phyloP scores from a whole-genome alignment of 2,113 vertebrate genomes.

The Fregata magnificens region DNA sequence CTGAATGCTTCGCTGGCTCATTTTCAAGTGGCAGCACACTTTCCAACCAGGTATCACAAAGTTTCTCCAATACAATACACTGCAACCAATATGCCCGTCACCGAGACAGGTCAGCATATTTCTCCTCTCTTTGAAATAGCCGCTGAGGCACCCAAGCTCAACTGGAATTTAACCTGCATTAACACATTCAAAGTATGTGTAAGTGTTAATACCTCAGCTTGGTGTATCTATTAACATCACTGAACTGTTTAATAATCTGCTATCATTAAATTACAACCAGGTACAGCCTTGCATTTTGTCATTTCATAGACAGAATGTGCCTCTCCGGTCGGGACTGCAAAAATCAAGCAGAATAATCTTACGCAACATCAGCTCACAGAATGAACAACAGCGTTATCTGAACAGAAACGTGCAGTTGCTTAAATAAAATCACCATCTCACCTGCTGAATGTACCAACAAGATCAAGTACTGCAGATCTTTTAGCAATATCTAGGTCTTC shows the following conservation, averaged over 20 bases:
- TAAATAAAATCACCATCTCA: background rate
- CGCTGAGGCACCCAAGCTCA: accelerated
- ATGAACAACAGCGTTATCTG: background rate
- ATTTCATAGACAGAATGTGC: background rate
- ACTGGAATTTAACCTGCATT: conserved; percentile 28
- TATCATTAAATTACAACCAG: background rate
- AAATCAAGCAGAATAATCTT: background rate
- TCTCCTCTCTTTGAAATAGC: background rate
- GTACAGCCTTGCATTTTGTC: background rate
- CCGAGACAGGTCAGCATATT: background rate
- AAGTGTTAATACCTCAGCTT: conserved; percentile 27
- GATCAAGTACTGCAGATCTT: background rate
- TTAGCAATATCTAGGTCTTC: background rate
- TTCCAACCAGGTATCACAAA: background rate
- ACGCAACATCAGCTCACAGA: background rate
- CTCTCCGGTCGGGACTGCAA: background rate
- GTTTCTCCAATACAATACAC: background rate
- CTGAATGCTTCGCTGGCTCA: background rate
- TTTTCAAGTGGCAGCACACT: background rate
- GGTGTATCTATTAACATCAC: background rate
- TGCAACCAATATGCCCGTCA: background rate
- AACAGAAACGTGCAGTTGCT: background rate
- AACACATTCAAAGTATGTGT: background rate
- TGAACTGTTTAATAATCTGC: background rate
- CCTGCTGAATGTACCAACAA: no score